Conservation (phyloP, 1,140 invertebrate species). For the Microplitis mediator region DNA sequence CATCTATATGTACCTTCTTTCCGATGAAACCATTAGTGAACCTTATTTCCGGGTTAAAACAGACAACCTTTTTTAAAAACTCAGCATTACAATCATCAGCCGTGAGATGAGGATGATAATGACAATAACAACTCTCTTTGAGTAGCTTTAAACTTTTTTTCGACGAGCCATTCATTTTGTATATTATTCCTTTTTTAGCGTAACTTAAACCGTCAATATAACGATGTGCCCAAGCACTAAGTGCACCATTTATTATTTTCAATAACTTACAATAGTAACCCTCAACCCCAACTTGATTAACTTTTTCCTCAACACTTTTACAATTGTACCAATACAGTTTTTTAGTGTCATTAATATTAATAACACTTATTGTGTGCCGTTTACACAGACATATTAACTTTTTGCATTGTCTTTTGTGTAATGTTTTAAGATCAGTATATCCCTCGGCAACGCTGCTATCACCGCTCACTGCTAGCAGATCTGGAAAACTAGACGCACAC, state of each 20-base stretch:
- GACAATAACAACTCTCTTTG: slow-evolving; percentile 60
- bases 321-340: slow-evolving; percentile 60
- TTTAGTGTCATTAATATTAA: slow-evolving; percentile 54
- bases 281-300: slow-evolving; percentile 51
- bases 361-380: slow-evolving; percentile 57
- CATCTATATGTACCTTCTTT: slow-evolving; percentile 11
- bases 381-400: slow-evolving; percentile 57
- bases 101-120: slow-evolving; percentile 59
- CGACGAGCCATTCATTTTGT: slow-evolving; percentile 56
- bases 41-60: slow-evolving; percentile 39
- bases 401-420: slow-evolving; percentile 54
- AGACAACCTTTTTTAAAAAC: slow-evolving; percentile 60
- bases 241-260: slow-evolving; percentile 50
- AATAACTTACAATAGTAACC: slow-evolving; percentile 57
- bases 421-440: slow-evolving; percentile 49
- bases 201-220: slow-evolving; percentile 53
- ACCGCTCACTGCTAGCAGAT: slow-evolving; percentile 51
- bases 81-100: slow-evolving; percentile 60
- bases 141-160: slow-evolving; percentile 58
- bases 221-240: slow-evolving; percentile 52
- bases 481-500: slow-evolving; percentile 46
- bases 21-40: slow-evolving; percentile 21
- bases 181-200: slow-evolving; percentile 52
- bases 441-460: slow-evolving; percentile 26
- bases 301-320: slow-evolving; percentile 55